A percentile compares a stretch with the other conserved stretches of the same genome.
Evolutionary conservation across 2,113 vertebrate species (phyloP).

Genomic region (Lamprotornis superbus): DNA sequence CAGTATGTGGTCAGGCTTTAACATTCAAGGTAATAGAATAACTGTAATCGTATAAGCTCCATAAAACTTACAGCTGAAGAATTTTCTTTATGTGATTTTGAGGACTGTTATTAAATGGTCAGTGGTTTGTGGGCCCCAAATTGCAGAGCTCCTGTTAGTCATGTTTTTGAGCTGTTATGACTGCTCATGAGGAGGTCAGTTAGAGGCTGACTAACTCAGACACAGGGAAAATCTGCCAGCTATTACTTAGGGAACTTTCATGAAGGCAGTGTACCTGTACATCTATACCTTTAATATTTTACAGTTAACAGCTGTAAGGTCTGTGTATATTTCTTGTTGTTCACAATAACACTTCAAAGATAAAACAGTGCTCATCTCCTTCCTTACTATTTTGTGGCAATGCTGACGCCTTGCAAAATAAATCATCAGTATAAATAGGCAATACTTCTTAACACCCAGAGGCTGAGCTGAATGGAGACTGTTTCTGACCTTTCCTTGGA

Average conservation of each 20-base stretch:
- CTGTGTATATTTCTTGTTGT: background rate
- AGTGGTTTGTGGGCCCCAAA: background rate
- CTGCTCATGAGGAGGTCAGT: background rate
- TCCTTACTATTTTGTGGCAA: background rate
- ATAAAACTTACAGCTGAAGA: conserved; percentile 21
- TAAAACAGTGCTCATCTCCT: background rate
- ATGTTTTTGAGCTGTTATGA: background rate
- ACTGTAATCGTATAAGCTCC: background rate
- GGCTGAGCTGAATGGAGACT: background rate
- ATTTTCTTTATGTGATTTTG: conserved; percentile 28
- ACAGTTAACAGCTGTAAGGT: background rate
- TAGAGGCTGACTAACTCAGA: background rate
- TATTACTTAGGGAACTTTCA: background rate
- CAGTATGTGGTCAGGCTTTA: conserved; percentile 20
- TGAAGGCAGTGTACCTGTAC: background rate
- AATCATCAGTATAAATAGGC: background rate
- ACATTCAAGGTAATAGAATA: conserved; percentile 16
- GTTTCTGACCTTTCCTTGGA: background rate
- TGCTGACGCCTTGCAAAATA: rapidly evolving
- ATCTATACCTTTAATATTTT: background rate
- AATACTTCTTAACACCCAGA: background rate
- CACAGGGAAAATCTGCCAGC: background rate
- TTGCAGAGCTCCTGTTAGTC: background rate
- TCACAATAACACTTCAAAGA: background rate
- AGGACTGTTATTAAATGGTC: conserved; percentile 11